phyloP scores from a whole-genome alignment of 2,888 invertebrate species.

The Camptogramma bilineatum region DNA sequence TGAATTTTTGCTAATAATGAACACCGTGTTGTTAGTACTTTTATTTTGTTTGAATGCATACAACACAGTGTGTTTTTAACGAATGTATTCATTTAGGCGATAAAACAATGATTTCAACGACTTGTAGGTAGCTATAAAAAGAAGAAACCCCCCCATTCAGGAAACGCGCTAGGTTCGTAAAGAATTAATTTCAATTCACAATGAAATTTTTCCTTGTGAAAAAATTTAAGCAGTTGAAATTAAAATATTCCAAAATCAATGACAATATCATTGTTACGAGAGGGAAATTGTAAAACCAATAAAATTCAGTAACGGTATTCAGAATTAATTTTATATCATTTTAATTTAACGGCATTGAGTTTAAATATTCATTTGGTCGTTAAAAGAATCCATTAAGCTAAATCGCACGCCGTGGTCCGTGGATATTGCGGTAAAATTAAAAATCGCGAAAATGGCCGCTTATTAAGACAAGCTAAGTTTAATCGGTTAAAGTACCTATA shows the following conservation, averaged over 20 bases:
- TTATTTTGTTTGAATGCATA: constrained; percentile 20
- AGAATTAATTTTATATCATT: constrained; percentile 72
- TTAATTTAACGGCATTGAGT: constrained; percentile 65
- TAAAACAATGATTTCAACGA: constrained; percentile 28
- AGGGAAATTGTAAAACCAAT: constrained; percentile 54
- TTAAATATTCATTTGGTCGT: constrained; percentile 77
- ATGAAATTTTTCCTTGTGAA: constrained; percentile 35
- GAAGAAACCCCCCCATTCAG: constrained; percentile 17
- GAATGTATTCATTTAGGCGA: constrained; percentile 22
- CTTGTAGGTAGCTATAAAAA: constrained; percentile 26
- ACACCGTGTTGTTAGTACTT: constrained; percentile 6
- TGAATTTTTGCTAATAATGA: constrained; percentile 22
- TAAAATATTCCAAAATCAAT: constrained; percentile 50
- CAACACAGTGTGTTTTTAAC: constrained; percentile 20
- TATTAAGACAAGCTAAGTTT: constrained; percentile 45
- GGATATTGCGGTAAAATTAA: constrained; percentile 55
- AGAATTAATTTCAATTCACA: constrained; percentile 38
- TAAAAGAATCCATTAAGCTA: constrained; percentile 73
- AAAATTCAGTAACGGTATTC: constrained; percentile 47
- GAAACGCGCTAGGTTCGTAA: constrained; percentile 22
- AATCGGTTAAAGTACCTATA: constrained; percentile 42
- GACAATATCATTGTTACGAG: constrained; percentile 50
- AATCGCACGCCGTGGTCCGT: constrained; percentile 57
- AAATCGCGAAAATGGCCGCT: constrained; percentile 54
- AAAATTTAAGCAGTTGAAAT: constrained; percentile 39